Evolutionary conservation across 2,888 invertebrate species (phyloP).

Genomic region (Athrips mouffetella): DNA sequence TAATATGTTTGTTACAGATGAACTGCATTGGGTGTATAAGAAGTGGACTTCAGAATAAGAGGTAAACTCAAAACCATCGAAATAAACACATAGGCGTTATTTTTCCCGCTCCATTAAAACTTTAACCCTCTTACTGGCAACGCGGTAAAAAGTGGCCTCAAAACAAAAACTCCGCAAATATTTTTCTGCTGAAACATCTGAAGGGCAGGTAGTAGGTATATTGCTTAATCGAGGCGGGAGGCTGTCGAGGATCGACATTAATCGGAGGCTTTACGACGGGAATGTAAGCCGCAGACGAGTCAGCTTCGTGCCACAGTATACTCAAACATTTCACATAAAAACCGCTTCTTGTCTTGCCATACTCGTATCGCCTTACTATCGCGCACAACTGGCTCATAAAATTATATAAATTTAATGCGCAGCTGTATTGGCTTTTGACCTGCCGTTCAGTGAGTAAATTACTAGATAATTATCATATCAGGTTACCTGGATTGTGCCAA

Average conservation of each 20-base stretch:
- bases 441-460: neutral
- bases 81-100: neutral
- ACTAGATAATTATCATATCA: constrained; percentile 7
- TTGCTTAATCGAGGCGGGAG: constrained; percentile 66
- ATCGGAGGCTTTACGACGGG: constrained; percentile 69
- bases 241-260: constrained; percentile 57
- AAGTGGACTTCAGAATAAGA: constrained; percentile 3
- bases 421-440: neutral
- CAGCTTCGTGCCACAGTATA: constrained; percentile 41
- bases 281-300: constrained; percentile 56
- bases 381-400: too few relatives aligned
- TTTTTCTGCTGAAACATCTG: constrained; percentile 43
- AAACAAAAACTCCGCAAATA: constrained; percentile 24
- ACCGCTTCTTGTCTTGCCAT: neutral
- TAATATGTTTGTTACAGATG: constrained; percentile 23
- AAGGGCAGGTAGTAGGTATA: constrained; percentile 56
- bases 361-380: neutral
- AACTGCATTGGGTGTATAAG: neutral
- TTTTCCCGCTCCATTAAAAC: neutral
- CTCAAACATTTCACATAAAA: constrained; percentile 33
- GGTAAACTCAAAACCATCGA: neutral
- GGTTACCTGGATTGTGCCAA: neutral
- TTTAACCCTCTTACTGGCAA: neutral
- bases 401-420: neutral
- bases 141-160: neutral